A percentile compares a stretch with the other conserved stretches of the same genome.
These are phyloP conservation scores for Poeciliopsis gracilis DNA, from an alignment of 2,797 vertebrate species.

Conservation along the genomic window DNA sequence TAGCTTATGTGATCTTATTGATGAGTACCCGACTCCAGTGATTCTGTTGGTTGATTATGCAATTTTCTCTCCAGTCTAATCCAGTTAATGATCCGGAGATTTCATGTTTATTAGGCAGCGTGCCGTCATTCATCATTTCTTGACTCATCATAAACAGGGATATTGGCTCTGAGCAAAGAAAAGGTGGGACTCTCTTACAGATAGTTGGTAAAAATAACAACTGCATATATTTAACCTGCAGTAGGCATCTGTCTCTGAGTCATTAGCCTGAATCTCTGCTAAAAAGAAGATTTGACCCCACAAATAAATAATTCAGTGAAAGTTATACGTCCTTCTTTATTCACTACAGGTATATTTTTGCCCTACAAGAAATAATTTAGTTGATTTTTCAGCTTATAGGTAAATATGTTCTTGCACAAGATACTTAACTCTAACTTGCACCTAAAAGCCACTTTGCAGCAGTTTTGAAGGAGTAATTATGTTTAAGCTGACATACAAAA, in stretches of 20 bases:
- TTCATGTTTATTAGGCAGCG: slow-evolving; percentile 70
- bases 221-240: slow-evolving; percentile 19
- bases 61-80: slow-evolving; percentile 72
- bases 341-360: no score
- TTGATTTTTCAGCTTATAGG: no score
- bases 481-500: no score
- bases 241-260: background rate
- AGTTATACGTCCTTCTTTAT: no score
- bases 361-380: no score
- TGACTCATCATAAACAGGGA: slow-evolving; percentile 59
- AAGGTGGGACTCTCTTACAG: slow-evolving; percentile 47
- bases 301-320: no score
- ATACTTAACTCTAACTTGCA: no score
- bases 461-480: no score
- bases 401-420: no score
- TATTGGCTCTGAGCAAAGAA: slow-evolving; percentile 66
- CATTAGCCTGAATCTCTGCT: no score
- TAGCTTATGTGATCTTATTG: slow-evolving; percentile 51
- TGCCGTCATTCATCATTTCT: slow-evolving; percentile 64
- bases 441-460: no score
- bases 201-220: slow-evolving; percentile 42
- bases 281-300: no score
- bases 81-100: slow-evolving; percentile 72
- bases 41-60: slow-evolving; percentile 67
- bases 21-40: slow-evolving; percentile 46